Percentiles rank a stretch among this genome's conserved stretches.
Conservation (phyloP, 64 coral and sea anemone genomes). For the Actinia equina region DNA sequence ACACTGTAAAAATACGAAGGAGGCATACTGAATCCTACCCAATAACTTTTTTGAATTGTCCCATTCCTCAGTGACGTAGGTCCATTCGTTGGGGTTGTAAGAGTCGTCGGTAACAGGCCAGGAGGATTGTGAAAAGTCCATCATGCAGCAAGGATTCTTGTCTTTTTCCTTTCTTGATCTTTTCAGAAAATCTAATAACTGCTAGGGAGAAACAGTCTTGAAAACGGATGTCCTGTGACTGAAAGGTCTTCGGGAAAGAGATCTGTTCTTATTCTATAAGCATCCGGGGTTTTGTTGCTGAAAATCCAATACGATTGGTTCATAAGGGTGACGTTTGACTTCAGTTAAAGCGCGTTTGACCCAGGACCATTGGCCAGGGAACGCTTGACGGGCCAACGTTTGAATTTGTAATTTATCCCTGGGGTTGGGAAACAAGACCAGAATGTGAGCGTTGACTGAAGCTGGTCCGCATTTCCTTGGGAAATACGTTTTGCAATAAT, state of each 20-base stretch:
- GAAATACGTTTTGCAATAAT: constrained; percentile 39
- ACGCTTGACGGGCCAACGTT: not conserved
- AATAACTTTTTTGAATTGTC: too few relatives aligned
- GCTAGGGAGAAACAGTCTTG: too few relatives aligned
- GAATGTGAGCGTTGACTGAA: constrained; percentile 28
- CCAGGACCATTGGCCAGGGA: not conserved
- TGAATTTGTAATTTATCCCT: not conserved
- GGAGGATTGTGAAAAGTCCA: too few relatives aligned
- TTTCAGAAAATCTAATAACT: too few relatives aligned
- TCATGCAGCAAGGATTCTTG: too few relatives aligned
- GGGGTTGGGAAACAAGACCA: constrained; percentile 1
- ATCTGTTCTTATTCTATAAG: not conserved
- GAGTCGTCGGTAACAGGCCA: too few relatives aligned
- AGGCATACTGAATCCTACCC: too few relatives aligned
- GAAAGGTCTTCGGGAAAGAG: not conserved
- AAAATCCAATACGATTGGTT: not conserved
- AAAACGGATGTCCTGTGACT: too few relatives aligned
- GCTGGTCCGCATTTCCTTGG: constrained; percentile 25
- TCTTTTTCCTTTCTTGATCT: too few relatives aligned
- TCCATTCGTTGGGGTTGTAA: too few relatives aligned
- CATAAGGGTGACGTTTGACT: not conserved
- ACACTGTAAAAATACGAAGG: too few relatives aligned
- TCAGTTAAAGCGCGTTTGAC: not conserved
- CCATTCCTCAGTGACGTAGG: too few relatives aligned
- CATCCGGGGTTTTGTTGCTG: not conserved